Conservation (phyloP, 2,113 vertebrate species). For the Rhinopomastus cyanomelas region DNA sequence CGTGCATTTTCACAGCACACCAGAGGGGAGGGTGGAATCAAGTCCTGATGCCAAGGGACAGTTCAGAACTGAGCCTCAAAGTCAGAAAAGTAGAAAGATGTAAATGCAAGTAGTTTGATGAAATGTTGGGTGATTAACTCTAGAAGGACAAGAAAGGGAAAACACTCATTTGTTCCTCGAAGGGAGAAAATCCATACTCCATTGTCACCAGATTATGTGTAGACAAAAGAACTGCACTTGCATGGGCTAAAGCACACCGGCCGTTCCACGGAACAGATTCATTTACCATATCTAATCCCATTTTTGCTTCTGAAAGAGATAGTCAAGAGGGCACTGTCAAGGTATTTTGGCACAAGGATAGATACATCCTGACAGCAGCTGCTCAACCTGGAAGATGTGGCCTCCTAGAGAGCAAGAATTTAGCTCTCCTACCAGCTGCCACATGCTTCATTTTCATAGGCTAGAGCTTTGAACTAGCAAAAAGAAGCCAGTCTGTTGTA, state of each 20-base stretch:
- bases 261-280: background rate
- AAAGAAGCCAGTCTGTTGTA: background rate
- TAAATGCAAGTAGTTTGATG: background rate
- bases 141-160: background rate
- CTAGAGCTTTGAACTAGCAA: background rate
- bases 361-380: background rate
- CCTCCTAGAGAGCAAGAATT: background rate
- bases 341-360: background rate
- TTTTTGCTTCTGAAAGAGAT: background rate
- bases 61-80: background rate
- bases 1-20: background rate
- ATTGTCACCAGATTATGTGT: background rate
- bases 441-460: background rate
- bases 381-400: conserved; percentile 14
- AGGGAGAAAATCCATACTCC: background rate
- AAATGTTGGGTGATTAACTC: background rate
- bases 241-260: background rate
- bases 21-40: background rate
- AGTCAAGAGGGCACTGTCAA: background rate
- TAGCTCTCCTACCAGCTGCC: background rate
- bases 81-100: background rate
- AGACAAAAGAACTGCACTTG: background rate
- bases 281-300: background rate
- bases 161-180: background rate
- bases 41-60: background rate